phyloP scores from a whole-genome alignment of 2,113 vertebrate species.

The Tinamus guttatus region DNA sequence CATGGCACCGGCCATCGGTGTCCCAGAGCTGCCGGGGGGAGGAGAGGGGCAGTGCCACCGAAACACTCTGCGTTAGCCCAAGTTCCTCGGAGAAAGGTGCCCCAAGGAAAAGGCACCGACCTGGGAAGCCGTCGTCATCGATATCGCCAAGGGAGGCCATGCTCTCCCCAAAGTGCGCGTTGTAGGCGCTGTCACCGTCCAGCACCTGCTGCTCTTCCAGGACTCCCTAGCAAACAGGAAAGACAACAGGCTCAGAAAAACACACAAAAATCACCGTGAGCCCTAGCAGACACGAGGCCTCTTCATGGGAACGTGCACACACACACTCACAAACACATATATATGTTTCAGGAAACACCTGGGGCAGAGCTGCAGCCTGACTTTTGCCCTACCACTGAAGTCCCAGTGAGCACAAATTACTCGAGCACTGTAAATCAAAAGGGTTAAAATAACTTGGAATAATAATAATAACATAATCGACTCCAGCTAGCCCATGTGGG shows the following conservation, averaged over 20 bases:
- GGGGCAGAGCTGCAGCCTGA: not conserved
- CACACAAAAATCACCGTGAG: not conserved
- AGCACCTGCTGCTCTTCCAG: constrained; percentile 88
- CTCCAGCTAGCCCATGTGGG: not conserved
- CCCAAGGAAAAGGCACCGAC: constrained; percentile 70
- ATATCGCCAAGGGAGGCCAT: constrained; percentile 90
- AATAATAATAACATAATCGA: not conserved
- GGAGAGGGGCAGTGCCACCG: not conserved
- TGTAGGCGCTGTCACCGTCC: constrained; percentile 86
- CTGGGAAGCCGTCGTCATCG: constrained; percentile 94
- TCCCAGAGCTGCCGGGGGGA: not conserved
- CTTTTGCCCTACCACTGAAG: not conserved
- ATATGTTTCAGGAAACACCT: constrained; percentile 42
- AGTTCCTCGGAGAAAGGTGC: not conserved
- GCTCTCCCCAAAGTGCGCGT: constrained; percentile 95
- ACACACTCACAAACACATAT: not conserved
- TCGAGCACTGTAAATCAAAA: not conserved
- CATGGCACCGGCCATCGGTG: rapidly evolving
- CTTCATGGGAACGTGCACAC: not conserved
- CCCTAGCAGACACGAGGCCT: not conserved
- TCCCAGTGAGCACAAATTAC: not conserved
- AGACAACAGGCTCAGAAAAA: constrained; percentile 1
- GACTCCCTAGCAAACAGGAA: constrained; percentile 86
- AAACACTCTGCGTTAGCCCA: not conserved
- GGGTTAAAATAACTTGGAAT: not conserved